Base-by-base conservation (phyloP, 2,888 invertebrate species). In the Coelinius sp. region DNA sequence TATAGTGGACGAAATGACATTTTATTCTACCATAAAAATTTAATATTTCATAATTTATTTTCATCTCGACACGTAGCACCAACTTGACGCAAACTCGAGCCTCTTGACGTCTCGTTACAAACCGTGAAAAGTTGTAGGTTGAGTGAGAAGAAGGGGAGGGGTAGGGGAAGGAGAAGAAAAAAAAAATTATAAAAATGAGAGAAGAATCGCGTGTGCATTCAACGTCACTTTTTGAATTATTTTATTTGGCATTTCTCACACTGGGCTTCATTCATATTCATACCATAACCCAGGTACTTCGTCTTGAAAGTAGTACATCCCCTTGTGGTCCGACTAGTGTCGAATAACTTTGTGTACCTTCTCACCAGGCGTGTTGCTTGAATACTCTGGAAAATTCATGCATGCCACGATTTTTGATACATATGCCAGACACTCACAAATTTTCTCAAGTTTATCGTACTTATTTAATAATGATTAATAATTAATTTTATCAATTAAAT, bases 221-320 rank as follows among this genome's bases (percentile, higher is more conserved):
- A 49, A 70, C 70, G 64, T 70, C 41, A 53, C 46, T 53, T 62
- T 56, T 53, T 65, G 44, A 27, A 70, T 65, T 65, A 70, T 70
- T 70, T 70, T 72, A 64, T 46, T 70, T 70, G 44, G 22, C 78
- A 74, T 79, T 81, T 80, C 77, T 76, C 70, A 68, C 44, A 67
- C 49, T 38, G 59, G 46, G 31, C 44, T 77, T 85, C 81, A 83
- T 85, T 85, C 83, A 85, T 85, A 85, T 85, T 84, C 84, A 85
- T 83, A 78, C 72, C 77, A 73, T 73, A 75, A 78, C 70, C 70
- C 77, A 71, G 74, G 79, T 77, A 81, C 82, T 84, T 81, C 78
- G 81, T 84, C 83, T 81, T 77, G 77, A 67, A 77, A 77, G 77
- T 74, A 77, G 73, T 75, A 74, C 76, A 70, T 49, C 14, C 46